Percentiles rank a stretch among this genome's conserved stretches.
Conservation (phyloP, 2,888 invertebrate genomes). For the Athalia circularis region DNA sequence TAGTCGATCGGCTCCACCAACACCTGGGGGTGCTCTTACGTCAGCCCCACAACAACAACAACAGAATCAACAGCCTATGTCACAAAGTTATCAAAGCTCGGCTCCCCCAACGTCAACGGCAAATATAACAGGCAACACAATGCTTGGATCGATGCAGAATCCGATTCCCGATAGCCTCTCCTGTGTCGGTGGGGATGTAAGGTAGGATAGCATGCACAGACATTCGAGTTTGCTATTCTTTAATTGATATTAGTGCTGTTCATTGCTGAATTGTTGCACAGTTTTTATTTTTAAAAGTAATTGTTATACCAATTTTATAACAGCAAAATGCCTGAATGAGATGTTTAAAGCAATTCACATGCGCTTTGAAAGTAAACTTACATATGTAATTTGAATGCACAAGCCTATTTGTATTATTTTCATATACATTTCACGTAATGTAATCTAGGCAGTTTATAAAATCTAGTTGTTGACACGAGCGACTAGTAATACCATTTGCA, state of each 20-base stretch:
- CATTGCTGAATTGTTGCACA: conserved; percentile 10
- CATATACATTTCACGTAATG: background rate
- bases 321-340: conserved; percentile 13
- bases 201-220: conserved; percentile 71
- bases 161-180: conserved; percentile 75
- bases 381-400: conserved; percentile 51
- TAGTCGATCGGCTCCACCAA: conserved; percentile 75
- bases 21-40: conserved; percentile 73
- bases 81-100: conserved; percentile 70
- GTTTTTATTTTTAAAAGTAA: conserved; percentile 12
- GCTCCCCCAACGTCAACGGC: conserved; percentile 65
- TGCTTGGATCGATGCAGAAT: conserved; percentile 69
- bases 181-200: conserved; percentile 78
- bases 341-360: background rate
- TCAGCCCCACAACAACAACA: conserved; percentile 64
- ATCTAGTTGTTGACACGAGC: background rate
- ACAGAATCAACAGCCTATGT: conserved; percentile 67
- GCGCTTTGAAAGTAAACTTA: background rate
- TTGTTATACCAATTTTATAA: conserved; percentile 20
- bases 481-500: conserved; percentile 52
- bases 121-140: conserved; percentile 64
- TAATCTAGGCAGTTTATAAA: conserved; percentile 21
- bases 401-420: conserved; percentile 47
- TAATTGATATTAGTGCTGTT: conserved; percentile 30
- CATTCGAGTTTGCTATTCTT: conserved; percentile 22